These are phyloP conservation scores for Diaperis boleti DNA, from an alignment of 2,888 invertebrate species.

Conservation along the genomic window DNA sequence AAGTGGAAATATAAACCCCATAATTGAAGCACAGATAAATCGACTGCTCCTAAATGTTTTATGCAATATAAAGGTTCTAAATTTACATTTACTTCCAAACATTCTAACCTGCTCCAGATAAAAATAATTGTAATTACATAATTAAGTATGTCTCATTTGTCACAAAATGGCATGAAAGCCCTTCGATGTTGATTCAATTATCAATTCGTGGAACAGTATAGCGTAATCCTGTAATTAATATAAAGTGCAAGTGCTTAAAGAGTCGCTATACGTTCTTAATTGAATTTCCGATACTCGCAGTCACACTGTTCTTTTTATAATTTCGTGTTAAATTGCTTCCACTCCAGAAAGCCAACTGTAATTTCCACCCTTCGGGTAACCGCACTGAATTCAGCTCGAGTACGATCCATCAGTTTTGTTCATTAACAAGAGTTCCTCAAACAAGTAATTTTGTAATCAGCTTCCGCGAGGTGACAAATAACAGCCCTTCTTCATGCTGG, in stretches of 20 bases:
- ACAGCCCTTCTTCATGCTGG: slow-evolving; percentile 9
- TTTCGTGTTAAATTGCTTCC: slow-evolving; percentile 1
- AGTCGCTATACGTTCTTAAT: neutral
- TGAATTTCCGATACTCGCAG: neutral
- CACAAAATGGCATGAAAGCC: no score
- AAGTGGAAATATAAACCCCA: no score
- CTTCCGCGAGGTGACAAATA: slow-evolving; percentile 38
- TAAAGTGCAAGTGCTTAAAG: neutral
- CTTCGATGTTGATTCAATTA: no score
- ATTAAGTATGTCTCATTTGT: no score
- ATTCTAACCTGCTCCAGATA: no score
- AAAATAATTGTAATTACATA: no score
- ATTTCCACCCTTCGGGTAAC: slow-evolving; percentile 18
- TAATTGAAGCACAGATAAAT: no score
- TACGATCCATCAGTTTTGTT: slow-evolving; percentile 32
- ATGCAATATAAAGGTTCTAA: no score
- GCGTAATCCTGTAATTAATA: neutral
- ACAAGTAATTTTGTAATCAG: slow-evolving; percentile 34
- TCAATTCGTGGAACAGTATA: no score
- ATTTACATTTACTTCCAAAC: no score
- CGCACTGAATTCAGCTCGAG: slow-evolving; percentile 22
- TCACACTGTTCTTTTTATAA: neutral
- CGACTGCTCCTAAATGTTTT: no score
- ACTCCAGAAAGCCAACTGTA: slow-evolving; percentile 17
- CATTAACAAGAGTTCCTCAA: slow-evolving; percentile 28